Evolutionary conservation across 2,888 invertebrate genomes (phyloP).

Genomic region (Lochmaea capreae): DNA sequence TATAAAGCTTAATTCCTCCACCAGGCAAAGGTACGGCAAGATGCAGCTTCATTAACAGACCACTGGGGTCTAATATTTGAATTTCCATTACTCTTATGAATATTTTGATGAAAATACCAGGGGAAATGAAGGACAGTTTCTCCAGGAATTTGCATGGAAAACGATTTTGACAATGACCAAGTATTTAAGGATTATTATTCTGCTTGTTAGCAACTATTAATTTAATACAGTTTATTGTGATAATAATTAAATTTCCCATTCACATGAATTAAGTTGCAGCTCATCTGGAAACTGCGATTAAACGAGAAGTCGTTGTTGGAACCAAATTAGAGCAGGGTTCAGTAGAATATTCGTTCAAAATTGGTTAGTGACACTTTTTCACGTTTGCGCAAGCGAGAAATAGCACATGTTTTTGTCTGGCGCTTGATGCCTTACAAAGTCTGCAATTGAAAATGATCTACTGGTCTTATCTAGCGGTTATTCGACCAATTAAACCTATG

Average conservation of each 20-base stretch:
- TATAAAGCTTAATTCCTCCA: conserved; percentile 26
- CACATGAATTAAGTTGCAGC: too few species aligned
- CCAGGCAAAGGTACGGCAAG: conserved; percentile 25
- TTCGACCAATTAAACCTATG: too few species aligned
- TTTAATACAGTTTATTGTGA: not conserved
- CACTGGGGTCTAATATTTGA: conserved; percentile 39
- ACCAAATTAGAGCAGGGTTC: too few species aligned
- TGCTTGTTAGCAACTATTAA: conserved; percentile 16
- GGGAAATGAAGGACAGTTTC: conserved; percentile 38
- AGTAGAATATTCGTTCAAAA: too few species aligned
- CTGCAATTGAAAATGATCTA: too few species aligned
- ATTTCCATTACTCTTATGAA: conserved; percentile 45
- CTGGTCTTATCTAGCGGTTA: too few species aligned
- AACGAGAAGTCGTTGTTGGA: too few species aligned
- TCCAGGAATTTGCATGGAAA: conserved; percentile 40
- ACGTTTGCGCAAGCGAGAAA: too few species aligned
- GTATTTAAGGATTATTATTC: conserved; percentile 35
- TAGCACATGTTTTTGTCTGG: too few species aligned
- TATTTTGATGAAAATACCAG: conserved; percentile 38
- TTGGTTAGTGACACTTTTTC: too few species aligned
- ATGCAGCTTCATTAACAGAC: conserved; percentile 39
- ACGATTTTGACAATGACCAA: conserved; percentile 36
- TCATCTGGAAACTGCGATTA: too few species aligned
- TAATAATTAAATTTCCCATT: not conserved
- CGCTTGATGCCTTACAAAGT: too few species aligned